Evolutionary conservation across 2,888 invertebrate genomes (phyloP), one percentile per base, ranked within the genome.

Genomic region (Resseliella maxima): DNA sequence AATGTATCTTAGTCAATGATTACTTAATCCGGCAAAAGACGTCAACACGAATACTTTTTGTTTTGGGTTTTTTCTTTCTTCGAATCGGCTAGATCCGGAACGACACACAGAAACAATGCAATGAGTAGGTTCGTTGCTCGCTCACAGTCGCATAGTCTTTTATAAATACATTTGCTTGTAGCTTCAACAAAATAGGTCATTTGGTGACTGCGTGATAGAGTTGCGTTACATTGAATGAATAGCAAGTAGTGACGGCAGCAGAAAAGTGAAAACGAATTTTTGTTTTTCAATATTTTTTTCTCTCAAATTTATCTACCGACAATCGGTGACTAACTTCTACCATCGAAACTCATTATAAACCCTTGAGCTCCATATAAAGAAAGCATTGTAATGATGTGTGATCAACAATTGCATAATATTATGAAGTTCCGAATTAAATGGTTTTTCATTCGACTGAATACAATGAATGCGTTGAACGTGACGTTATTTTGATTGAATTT

Each of bases 11-110:
- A 72, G 15, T 72, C 72, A 72, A 72, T 35, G 72, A 72, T 72
- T 72, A 72, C 72, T 35, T 72, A 72, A 72, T 72, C 72, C 31
- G n/a, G 31, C 72, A 31, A 59, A 72, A 72, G 72, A 72, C 72
- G 72, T 72, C 72, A 72, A 72, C 72, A 31, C 72, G 35, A 72
- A 59, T 41, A 12, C 24, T 31, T 15, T 31, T 59, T 59, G n/a
- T n/a, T 35, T 72, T 31, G 72, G 72, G 72, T 72, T 72, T 72
- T 72, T 72, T 59, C 31, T 72, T 72, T 27, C 72, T 31, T 72
- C 31, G 1, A 27, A 31, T 31, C 72, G 31, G n/a, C 72, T 31
- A 72, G 72, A 72, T 72, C 72, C 72, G 72, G 72, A 72, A 72
- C 35, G 72, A 35, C 72, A 72, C 2, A 72, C 59, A 72, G 31